A percentile compares a stretch with the other conserved stretches of the same genome.
phyloP scores from a whole-genome alignment of 2,888 invertebrate species.

The Diaperis boleti region DNA sequence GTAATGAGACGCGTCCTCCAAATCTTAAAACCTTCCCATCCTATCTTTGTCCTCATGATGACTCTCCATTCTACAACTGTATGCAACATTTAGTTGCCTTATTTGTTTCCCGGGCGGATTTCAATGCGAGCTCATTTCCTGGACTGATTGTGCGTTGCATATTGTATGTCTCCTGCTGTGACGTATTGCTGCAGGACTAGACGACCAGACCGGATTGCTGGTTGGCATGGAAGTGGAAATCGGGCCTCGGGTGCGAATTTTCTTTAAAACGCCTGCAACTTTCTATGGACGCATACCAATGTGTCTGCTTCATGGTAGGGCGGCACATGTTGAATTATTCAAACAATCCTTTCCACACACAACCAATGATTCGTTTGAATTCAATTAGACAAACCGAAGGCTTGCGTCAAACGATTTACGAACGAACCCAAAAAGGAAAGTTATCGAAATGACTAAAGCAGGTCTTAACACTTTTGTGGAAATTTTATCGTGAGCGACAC shows the following conservation, averaged over 20 bases:
- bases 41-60: conserved; percentile 5
- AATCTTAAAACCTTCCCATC: conserved; percentile 7
- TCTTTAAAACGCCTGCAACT: conserved; percentile 36
- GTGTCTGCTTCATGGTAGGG: conserved; percentile 41
- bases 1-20: conserved; percentile 21
- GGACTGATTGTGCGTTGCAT: conserved; percentile 52
- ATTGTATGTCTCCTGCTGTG: conserved; percentile 47
- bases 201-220: conserved; percentile 35
- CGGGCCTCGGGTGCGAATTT: conserved; percentile 35
- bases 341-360: conserved; percentile 40
- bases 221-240: conserved; percentile 37
- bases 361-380: conserved; percentile 40
- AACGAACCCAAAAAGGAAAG: neutral
- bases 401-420: neutral
- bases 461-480: no score
- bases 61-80: conserved; percentile 8
- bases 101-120: conserved; percentile 59
- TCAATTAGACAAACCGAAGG: conserved; percentile 31
- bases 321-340: conserved; percentile 42
- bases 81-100: conserved; percentile 51
- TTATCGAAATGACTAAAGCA: no score
- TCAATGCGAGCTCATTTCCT: conserved; percentile 64
- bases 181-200: conserved; percentile 40
- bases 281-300: conserved; percentile 41
- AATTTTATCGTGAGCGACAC: no score